A percentile compares a stretch with the other conserved stretches of the same genome.
Evolutionary conservation across 2,113 vertebrate genomes (phyloP).

Genomic region (Channa maculata): DNA sequence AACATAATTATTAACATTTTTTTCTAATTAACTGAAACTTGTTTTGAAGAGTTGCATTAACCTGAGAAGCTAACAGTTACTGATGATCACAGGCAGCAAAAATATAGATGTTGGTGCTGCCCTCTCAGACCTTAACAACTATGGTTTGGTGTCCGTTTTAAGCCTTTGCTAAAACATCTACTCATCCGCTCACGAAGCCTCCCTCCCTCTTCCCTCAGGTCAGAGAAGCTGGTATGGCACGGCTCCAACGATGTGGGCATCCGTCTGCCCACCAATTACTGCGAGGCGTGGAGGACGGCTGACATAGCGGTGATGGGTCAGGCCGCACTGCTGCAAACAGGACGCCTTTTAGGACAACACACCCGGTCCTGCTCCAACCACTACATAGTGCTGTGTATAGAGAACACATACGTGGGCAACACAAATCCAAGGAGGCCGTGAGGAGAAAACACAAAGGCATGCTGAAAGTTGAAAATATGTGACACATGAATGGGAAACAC

Average conservation of each 20-base stretch:
- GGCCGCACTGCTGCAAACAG: slow-evolving; percentile 86
- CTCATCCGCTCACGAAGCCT: too few relatives aligned
- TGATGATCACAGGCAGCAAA: too few relatives aligned
- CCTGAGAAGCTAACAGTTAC: too few relatives aligned
- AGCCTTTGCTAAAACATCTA: too few relatives aligned
- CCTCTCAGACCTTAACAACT: too few relatives aligned
- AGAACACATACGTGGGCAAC: slow-evolving; percentile 91
- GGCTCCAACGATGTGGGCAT: slow-evolving; percentile 88
- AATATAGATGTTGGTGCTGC: too few relatives aligned
- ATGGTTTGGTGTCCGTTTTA: too few relatives aligned
- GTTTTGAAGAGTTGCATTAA: too few relatives aligned
- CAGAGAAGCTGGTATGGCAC: slow-evolving; percentile 94
- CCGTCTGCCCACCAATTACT: slow-evolving; percentile 90
- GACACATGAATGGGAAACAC: slow-evolving; percentile 32
- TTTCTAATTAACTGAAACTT: too few relatives aligned
- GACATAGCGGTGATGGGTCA: slow-evolving; percentile 87
- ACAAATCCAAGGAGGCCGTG: slow-evolving; percentile 79
- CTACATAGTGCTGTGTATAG: slow-evolving; percentile 93
- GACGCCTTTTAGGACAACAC: slow-evolving; percentile 91
- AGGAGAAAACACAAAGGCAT: slow-evolving; percentile 37
- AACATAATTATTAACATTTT: too few relatives aligned
- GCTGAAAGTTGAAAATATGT: slow-evolving; percentile 31
- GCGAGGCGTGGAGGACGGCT: slow-evolving; percentile 90
- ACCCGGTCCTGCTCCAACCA: slow-evolving; percentile 88
- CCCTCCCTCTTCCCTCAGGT: slow-evolving; percentile 78